Base-by-base conservation (phyloP, 2,888 invertebrate genomes). In the Cyaniris semiargus region DNA sequence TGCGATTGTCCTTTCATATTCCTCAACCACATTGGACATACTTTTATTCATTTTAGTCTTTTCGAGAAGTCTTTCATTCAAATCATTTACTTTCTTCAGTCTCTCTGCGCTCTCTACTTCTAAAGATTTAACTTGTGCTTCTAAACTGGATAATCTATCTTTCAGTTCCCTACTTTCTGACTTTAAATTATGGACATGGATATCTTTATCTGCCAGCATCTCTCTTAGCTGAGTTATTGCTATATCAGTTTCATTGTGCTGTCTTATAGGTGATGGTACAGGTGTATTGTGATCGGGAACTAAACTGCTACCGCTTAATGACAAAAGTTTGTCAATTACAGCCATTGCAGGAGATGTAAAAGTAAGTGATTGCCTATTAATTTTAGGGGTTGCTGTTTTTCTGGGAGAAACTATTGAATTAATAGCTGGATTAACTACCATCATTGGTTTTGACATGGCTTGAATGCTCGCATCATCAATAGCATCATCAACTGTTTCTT, bases 1-100 rank as follows among this genome's bases (percentile, higher is more conserved):
- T 23, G 96, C 95, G 84, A 97, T 96, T 79, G 97, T 96, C 86
- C 96, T 96, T 87, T 97, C 97, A 90, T 97, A 97, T 84, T 97
- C 96, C 85, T 96, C 96, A 83, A 97, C 95, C 74, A 97, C 96
- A 82, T 95, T 94, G 83, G 96, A 96, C 91, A 95, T 90, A 83
- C 94, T 94, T 83, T 89, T 90, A 86, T 95, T 94, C 78, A 89
- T 85, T 88, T 87, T 93, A 34, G 86, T 93, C 81, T 92, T 93
- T 81, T 94, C 92, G 48, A 83, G 81, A 18, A 94, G 84, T 77
- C 84, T 90, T 82, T 85, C 90, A 85, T 84, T 94, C 81, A 94
- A 83, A 58, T 88, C 87, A 74, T 90, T 92, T 15, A 93, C 86
- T 80, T 89, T 93, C 76, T 85, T 86, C 74, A 92, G 82, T 80